A percentile compares a stretch with the other conserved stretches of the same genome.
Conservation (phyloP, 2,113 vertebrate genomes). For the Poeciliopsis turrubarensis region DNA sequence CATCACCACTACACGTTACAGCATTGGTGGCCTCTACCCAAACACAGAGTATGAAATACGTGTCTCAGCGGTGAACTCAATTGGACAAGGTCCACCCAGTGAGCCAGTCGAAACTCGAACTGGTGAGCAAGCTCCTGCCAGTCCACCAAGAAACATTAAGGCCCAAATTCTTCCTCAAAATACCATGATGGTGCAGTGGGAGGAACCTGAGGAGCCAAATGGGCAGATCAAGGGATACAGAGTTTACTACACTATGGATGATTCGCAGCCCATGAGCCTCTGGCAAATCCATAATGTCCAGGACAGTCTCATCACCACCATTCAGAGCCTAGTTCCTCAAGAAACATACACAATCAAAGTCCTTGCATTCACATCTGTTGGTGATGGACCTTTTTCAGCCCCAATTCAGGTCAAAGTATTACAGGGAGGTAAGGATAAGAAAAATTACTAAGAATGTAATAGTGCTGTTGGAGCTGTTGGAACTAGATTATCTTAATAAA, state of each 20-base stretch:
- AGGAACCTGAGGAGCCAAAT: slow-evolving; percentile 96
- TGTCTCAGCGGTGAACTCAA: slow-evolving; percentile 95
- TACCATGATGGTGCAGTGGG: slow-evolving; percentile 98
- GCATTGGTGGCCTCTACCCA: slow-evolving; percentile 96
- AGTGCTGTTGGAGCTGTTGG: neutral
- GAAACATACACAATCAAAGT: slow-evolving; percentile 96
- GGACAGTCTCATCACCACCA: slow-evolving; percentile 93
- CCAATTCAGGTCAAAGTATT: slow-evolving; percentile 96
- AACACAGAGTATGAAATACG: slow-evolving; percentile 98
- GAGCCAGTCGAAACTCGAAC: slow-evolving; percentile 94
- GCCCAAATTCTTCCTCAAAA: slow-evolving; percentile 92
- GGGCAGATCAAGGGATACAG: slow-evolving; percentile 96
- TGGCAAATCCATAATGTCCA: slow-evolving; percentile 98
- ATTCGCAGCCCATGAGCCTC: slow-evolving; percentile 87
- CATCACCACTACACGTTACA: slow-evolving; percentile 98
- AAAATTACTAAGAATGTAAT: neutral
- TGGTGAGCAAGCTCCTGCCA: slow-evolving; percentile 94
- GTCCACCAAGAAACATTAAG: slow-evolving; percentile 92
- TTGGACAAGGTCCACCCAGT: slow-evolving; percentile 95
- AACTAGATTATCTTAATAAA: neutral
- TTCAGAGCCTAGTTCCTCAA: slow-evolving; percentile 89
- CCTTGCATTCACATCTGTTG: slow-evolving; percentile 96
- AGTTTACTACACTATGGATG: slow-evolving; percentile 96
- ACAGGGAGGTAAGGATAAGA: slow-evolving; percentile 88
- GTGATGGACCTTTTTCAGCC: slow-evolving; percentile 94